Evolutionary conservation across 2,888 invertebrate species (phyloP), one percentile per base, ranked within the genome.

Genomic region (Hypselothyrea guttata): DNA sequence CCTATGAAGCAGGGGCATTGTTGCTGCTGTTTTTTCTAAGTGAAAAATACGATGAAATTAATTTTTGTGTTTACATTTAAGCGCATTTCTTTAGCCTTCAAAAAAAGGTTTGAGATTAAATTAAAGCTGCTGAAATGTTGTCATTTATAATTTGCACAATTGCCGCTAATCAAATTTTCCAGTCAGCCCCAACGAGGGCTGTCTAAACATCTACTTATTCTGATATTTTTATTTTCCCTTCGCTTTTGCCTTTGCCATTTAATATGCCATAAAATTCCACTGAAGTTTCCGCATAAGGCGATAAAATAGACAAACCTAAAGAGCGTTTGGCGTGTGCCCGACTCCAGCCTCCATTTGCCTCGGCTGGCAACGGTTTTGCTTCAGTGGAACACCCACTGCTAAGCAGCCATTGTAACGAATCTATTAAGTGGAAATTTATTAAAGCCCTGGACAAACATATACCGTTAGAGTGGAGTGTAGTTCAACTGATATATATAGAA

Each of bases 341-440:
- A 31, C 44, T 65, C 48, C 52, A 58, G 31, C 15, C 5, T 18
- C 34, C 5, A 33, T 34, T 16, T 7, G 15, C n/a, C 16, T 40
- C 9, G 5, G 45, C 11, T 8, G n/a, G n/a, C n/a, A n/a, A n/a
- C 7, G 22, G 12, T 41, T 55, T 33, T 34, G 31, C 35, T 16
- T 52, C 33, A 15, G 15, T 31, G 44, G 41, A 37, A 48, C 41
- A 40, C 53, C 54, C 53, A 48, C 30, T 45, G 54, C 51, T 48
- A 59, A 48, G 55, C 74, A 70, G 71, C 52, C 68, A 83, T 81
- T 71, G 70, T 82, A 75, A 76, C 82, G 79, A 84, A 86, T 84
- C 82, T 84, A 84, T 84, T 84, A 84, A 84, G 84, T 82, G 79
- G 73, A 84, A 86, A 86, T 86, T 86, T 86, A 82, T 86, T 79